phyloP scores from a whole-genome alignment of 2,113 vertebrate species.

The Osmerus eperlanus region DNA sequence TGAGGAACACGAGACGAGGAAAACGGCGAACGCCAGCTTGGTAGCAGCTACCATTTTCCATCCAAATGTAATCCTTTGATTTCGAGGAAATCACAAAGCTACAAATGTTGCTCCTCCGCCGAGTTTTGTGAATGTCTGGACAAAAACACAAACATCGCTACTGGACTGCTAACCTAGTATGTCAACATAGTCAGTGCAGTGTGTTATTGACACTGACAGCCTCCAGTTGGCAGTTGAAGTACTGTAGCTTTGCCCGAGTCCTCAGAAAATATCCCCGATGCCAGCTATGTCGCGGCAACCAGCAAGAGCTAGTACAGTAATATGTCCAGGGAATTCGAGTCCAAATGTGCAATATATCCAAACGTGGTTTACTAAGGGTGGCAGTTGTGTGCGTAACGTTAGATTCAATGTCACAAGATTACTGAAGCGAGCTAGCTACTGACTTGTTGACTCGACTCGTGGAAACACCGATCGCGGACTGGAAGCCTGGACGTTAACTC shows the following conservation, averaged over 20 bases:
- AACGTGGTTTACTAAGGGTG: no score
- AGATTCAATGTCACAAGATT: no score
- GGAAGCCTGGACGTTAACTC: no score
- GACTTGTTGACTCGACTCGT: no score
- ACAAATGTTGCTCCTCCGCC: constrained; percentile 32
- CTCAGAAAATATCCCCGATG: background rate
- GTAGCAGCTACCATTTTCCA: constrained; percentile 98
- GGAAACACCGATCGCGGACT: no score
- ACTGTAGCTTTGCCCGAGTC: background rate
- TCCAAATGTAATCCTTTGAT: constrained; percentile 58
- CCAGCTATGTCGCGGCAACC: background rate
- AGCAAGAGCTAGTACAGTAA: background rate
- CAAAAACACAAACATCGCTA: constrained; percentile 15
- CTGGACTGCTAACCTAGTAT: background rate
- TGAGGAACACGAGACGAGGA: constrained; percentile 99
- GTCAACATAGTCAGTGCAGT: background rate
- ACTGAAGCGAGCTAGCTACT: no score
- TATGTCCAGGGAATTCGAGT: background rate
- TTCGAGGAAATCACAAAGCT: constrained; percentile 18
- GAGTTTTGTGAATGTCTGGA: constrained; percentile 40
- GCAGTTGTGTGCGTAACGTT: no score
- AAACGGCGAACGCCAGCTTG: constrained; percentile 96
- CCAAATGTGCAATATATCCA: background rate
- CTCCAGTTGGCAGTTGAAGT: background rate
- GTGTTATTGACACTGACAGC: background rate